phyloP scores from a whole-genome alignment of 1,140 invertebrate species.

The Propsilocerus akamusi region DNA sequence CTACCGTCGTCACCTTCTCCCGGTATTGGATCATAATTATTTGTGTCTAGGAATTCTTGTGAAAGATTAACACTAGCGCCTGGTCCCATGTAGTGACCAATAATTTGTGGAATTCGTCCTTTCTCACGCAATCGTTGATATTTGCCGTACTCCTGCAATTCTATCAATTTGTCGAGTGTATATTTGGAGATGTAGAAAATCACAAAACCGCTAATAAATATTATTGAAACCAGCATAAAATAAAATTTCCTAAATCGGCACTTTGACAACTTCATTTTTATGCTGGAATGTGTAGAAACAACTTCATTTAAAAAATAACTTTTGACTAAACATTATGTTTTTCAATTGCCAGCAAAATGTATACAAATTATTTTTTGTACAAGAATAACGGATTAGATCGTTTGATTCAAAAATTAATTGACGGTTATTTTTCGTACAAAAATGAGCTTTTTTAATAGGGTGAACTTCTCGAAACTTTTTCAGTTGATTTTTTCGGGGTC shows the following conservation, averaged over 20 bases:
- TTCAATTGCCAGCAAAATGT: too few species aligned
- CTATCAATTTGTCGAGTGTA: not conserved
- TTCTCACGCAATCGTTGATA: not conserved
- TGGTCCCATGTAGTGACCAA: not conserved
- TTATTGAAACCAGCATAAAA: not conserved
- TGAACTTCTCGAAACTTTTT: too few species aligned
- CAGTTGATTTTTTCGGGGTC: too few species aligned
- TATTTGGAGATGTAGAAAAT: not conserved
- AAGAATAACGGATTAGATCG: too few species aligned
- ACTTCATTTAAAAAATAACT: too few species aligned
- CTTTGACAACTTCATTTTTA: not conserved
- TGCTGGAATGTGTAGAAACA: too few species aligned
- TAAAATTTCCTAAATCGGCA: not conserved
- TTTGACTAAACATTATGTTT: too few species aligned
- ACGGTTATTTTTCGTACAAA: too few species aligned
- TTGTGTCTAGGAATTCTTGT: not conserved
- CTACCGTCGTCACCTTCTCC: slow-evolving; percentile 11
- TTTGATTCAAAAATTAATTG: too few species aligned
- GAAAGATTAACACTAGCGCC: not conserved
- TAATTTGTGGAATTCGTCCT: not conserved
- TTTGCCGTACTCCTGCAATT: not conserved
- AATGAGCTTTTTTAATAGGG: too few species aligned
- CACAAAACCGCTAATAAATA: not conserved
- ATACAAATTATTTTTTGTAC: too few species aligned
- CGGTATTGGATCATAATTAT: not conserved